A percentile compares a stretch with the other conserved stretches of the same genome.
Evolutionary conservation across 2,797 vertebrate species (phyloP).

Genomic region (Pterois miles): DNA sequence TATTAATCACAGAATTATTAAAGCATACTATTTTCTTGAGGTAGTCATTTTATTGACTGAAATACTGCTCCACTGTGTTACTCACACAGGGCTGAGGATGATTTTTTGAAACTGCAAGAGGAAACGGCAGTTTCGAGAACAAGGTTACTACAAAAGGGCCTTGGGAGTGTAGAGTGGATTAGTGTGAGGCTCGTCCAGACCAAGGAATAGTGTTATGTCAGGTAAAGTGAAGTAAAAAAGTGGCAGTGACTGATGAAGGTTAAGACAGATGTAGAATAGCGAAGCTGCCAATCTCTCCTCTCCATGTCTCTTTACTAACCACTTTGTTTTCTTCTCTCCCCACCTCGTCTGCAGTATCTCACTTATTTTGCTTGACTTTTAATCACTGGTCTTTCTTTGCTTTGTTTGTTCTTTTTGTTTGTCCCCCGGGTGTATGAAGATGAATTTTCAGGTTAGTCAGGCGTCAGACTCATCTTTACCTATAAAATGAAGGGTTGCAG

Average conservation of each 20-base stretch:
- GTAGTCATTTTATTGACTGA: not conserved
- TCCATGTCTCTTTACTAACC: slow-evolving; percentile 52
- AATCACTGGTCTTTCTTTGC: slow-evolving; percentile 71
- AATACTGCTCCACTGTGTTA: not conserved
- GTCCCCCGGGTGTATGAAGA: slow-evolving; percentile 75
- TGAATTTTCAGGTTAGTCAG: slow-evolving; percentile 80
- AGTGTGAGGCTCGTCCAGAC: slow-evolving; percentile 30
- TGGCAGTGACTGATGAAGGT: slow-evolving; percentile 42
- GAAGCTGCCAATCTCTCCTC: slow-evolving; percentile 22
- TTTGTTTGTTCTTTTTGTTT: slow-evolving; percentile 74
- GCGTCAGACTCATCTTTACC: slow-evolving; percentile 57
- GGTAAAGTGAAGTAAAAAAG: slow-evolving; percentile 22
- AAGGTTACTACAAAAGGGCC: slow-evolving; percentile 33
- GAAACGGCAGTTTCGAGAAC: slow-evolving; percentile 6
- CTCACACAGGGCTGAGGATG: not conserved
- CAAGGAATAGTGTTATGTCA: slow-evolving; percentile 23
- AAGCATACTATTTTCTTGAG: not conserved
- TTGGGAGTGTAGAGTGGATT: slow-evolving; percentile 40
- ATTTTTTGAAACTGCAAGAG: slow-evolving; percentile 4
- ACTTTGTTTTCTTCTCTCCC: slow-evolving; percentile 66
- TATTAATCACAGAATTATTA: not conserved
- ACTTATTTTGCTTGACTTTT: slow-evolving; percentile 54
- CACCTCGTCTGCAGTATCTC: slow-evolving; percentile 42
- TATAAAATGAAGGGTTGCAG: slow-evolving; percentile 36
- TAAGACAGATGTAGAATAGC: slow-evolving; percentile 22